Base-by-base conservation (phyloP, 2,888 invertebrate genomes). In the Drosophila antonietae region DNA sequence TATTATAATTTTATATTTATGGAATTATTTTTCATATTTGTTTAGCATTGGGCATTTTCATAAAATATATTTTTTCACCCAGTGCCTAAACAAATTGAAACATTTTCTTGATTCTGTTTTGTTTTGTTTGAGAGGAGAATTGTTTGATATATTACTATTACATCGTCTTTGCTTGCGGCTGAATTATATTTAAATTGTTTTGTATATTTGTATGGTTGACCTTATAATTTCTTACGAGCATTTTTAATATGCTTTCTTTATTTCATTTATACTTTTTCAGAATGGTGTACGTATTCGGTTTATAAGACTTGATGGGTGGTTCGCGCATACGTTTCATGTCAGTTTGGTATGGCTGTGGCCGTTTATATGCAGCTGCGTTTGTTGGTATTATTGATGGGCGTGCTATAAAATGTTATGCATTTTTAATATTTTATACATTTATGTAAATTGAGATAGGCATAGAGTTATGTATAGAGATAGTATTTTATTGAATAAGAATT, bases 281-380 rank as follows among this genome's bases (percentile, higher is more conserved):
- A 64, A 91, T 81, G 72, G 80, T 73, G 79, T 91, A 89, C 62
- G 90, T 63, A 82, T 83, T 88, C 59, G 91, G 88, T 86, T 90
- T 85, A 81, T 89, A 91, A 62, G 89, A 87, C 81, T 86, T 90
- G 75, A 89, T 80, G 63, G 91, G 80, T 70, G 86, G 80, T 85
- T 91, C 91, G 80, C 91, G 91, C 75, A 89, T 78, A 70, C 91
- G 91, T 85, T 91, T 91, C 79, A 86, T 85, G 84, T 91, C 91
- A 74, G 85, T 89, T 73, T 80, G 85, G 83, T 91, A 91, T 66
- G 83, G 83, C 71, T 83, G 85, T 47, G 88, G 83, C 65, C 91
- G 86, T 90, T 91, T 91, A 86, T 89, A 89, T 75, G 90, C 87
- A 76, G 84, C 82, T 71, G 89, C 81, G 74, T 82, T 81, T 80